Percentiles rank a stretch among this genome's conserved stretches.
Evolutionary conservation across 2,797 vertebrate genomes (phyloP).

Genomic region (Triplophysa yarkandensis): DNA sequence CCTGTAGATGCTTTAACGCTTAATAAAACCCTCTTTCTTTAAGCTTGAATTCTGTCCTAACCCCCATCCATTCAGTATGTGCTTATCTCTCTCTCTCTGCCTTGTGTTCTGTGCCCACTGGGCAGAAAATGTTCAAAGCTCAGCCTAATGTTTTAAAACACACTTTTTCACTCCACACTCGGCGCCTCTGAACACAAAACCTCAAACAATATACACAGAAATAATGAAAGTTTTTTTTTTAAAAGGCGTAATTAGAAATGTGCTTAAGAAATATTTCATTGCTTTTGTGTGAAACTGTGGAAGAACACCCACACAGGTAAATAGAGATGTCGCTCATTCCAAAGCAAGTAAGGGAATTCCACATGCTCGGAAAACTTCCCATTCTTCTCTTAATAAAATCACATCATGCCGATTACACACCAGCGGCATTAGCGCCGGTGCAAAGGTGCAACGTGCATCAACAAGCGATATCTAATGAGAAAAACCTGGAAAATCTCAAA

Average conservation of each 20-base stretch:
- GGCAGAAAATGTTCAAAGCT: constrained; percentile 22
- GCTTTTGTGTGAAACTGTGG: constrained; percentile 2
- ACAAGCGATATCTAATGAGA: constrained; percentile 23
- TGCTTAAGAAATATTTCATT: neutral
- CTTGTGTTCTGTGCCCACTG: constrained; percentile 31
- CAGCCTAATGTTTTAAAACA: constrained; percentile 36
- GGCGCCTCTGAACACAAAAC: constrained; percentile 17
- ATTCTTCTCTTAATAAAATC: constrained; percentile 35
- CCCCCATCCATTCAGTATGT: constrained; percentile 16
- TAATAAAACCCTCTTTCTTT: constrained; percentile 46
- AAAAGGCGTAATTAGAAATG: constrained; percentile 31
- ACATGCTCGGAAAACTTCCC: constrained; percentile 2
- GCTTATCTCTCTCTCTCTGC: constrained; percentile 10
- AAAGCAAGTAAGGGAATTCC: constrained; percentile 14
- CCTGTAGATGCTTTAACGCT: constrained; percentile 57
- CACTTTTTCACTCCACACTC: constrained; percentile 1
- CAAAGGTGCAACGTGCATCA: constrained; percentile 25
- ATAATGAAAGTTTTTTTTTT: constrained; percentile 23
- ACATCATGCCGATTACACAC: constrained; percentile 18
- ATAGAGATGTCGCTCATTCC: constrained; percentile 22
- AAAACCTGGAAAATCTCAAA: constrained; percentile 59
- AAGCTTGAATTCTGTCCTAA: neutral
- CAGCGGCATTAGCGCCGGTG: neutral
- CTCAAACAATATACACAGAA: constrained; percentile 6
- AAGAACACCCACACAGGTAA: constrained; percentile 28